Evolutionary conservation across 2,797 vertebrate species (phyloP), one percentile per base, ranked within the genome.

Genomic region (Caiman crocodilus): DNA sequence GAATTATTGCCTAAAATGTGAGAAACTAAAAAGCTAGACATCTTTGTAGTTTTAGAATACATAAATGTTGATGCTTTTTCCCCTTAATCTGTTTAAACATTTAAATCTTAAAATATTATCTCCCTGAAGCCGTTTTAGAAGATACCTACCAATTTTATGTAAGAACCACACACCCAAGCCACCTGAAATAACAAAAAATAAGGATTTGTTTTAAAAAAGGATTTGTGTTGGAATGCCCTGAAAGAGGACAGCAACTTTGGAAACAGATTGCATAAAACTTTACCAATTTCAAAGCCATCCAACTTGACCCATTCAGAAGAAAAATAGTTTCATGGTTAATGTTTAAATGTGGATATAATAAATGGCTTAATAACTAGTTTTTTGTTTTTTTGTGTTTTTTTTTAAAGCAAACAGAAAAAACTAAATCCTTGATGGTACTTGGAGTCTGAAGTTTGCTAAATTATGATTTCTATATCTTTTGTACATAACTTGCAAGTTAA

Each of bases 121-220:
- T 91, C 96, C 97, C 93, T 96, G 96, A 98, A 97, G 93, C 74
- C 89, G 82, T 71, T 75, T 96, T 95, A 94, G 90, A 97, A 96
- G 83, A 95, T 93, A 79, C 28, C 74, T 90, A 96, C 92, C 81
- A 94, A 95, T 94, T 95, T 97, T 94, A 96, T 87, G 61, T 81
- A 95, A 94, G 57, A 97, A 91, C 86, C 96, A 97, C 95, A 97
- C 96, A 96, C 93, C 88, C 95, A 83, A 93, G 90, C 88, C 97
- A 98, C 97, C 97, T 98, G 97, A 97, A 98, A 97, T 94, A 98
- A 98, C 96, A 98, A 92, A 87, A 82, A 90, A 78, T 32, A 69
- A 35, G 28, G 88, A 94, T 35, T 93, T 94, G 84, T 94, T 95
- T 88, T 79, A 90, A 87, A 73, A 92, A 95, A 95, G 80, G 75